phyloP scores from a whole-genome alignment of 2,888 invertebrate genomes.

The Hoplodrina ambigua region DNA sequence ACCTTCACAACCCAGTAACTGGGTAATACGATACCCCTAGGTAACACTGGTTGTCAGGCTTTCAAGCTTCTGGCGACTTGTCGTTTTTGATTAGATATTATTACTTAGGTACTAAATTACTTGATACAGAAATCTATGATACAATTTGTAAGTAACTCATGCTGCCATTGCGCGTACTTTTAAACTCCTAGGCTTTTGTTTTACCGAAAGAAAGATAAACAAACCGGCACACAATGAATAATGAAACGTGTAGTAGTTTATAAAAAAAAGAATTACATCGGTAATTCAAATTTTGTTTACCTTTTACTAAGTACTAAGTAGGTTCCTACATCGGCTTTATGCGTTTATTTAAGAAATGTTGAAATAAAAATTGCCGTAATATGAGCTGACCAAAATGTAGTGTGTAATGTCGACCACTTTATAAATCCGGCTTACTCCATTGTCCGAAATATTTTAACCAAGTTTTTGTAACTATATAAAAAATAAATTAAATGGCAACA shows the following conservation, averaged over 20 bases:
- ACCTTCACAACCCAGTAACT: too few species aligned
- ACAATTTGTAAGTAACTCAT: background rate
- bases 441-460: too few species aligned
- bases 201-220: constrained; percentile 38
- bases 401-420: too few species aligned
- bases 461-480: too few species aligned
- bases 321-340: background rate
- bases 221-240: constrained; percentile 42
- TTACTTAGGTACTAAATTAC: too few species aligned
- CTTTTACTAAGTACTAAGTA: background rate
- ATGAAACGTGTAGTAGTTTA: constrained; percentile 10
- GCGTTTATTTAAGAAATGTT: constrained; percentile 3
- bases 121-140: background rate
- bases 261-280: constrained; percentile 4
- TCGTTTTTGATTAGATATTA: too few species aligned
- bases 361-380: background rate
- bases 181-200: constrained; percentile 24
- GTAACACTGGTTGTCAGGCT: too few species aligned
- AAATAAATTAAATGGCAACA: too few species aligned
- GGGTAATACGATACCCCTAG: too few species aligned
- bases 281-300: constrained; percentile 27
- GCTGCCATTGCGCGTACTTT: background rate
- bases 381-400: background rate
- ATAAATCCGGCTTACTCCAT: too few species aligned
- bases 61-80: too few species aligned